Evolutionary conservation across 2,888 invertebrate species (phyloP), one percentile per base, ranked within the genome.

Genomic region (Watsonalla binaria): DNA sequence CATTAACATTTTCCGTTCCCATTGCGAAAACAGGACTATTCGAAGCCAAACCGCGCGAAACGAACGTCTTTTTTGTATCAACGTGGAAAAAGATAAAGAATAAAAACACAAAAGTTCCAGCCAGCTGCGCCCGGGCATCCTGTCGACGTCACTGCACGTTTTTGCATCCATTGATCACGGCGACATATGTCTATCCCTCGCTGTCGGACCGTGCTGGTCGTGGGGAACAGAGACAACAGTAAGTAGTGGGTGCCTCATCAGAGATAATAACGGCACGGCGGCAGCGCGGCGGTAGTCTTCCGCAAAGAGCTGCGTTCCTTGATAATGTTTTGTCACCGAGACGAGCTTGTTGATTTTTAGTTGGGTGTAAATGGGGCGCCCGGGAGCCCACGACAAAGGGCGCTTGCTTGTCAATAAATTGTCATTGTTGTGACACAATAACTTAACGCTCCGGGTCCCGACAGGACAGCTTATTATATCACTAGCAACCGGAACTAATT

Each of bases 81-180:
- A 58, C 60, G 65, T 62, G 67, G 72, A 76, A 78, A 80, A 79
- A 76, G 70, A 73, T 74, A 74, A 71, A 76, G 72, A 77, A 79
- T 67, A 79, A 84, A 81, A 82, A 84, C 67, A 80, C 78, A 78
- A 86, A 84, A 78, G 84, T 85, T 82, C 84, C 86, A 86, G 77
- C 86, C 90, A 90, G 89, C 89, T 90, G 90, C 90, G 87, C 82
- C 70, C 72, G 85, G 73, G 88, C 88, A 89, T 90, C 89, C 90
- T 89, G 89, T 86, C 83, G 76, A 82, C 84, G 82, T 86, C 82
- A 85, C 80, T 76, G 77, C 78, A 84, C 81, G 78, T 86, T 83
- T 82, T 81, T 81, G 74, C 80, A 74, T 78, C 79, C 81, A 85
- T 84, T 83, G 80, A 85, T 82, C 80, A 80, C 70, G 63, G 65